phyloP scores from a whole-genome alignment of 1,140 invertebrate species.

The Drosophila littoralis region DNA sequence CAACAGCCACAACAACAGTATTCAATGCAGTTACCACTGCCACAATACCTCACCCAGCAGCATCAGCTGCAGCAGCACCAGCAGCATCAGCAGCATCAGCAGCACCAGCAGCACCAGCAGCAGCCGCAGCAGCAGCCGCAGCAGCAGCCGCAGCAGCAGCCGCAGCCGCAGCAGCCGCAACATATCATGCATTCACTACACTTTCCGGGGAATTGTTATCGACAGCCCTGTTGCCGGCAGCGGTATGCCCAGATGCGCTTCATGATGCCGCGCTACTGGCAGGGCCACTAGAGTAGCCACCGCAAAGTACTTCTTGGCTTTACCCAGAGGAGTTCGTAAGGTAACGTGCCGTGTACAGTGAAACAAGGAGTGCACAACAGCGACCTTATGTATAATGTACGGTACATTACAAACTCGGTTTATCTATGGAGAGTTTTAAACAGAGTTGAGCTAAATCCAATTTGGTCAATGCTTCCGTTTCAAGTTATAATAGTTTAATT shows the following conservation, averaged over 20 bases:
- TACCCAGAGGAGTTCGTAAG: slow-evolving; percentile 18
- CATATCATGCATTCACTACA: background rate
- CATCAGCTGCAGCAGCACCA: slow-evolving; percentile 5
- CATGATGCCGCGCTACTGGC: slow-evolving; percentile 69
- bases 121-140: slow-evolving; percentile 11
- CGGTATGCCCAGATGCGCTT: slow-evolving; percentile 64
- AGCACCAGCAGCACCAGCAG: background rate
- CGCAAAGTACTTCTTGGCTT: background rate
- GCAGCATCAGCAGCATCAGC: background rate
- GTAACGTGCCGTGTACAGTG: slow-evolving; percentile 47
- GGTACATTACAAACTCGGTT: slow-evolving; percentile 39
- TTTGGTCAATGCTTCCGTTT: slow-evolving; percentile 12
- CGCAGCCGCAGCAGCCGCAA: background rate
- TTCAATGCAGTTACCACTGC: background rate
- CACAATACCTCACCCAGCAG: slow-evolving; percentile 7
- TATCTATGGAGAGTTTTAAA: background rate
- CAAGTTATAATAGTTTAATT: background rate
- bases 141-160: slow-evolving; percentile 11
- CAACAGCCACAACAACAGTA: background rate
- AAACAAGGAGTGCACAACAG: background rate
- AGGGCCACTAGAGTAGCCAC: background rate
- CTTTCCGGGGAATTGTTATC: slow-evolving; percentile 15
- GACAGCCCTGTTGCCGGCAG: slow-evolving; percentile 40
- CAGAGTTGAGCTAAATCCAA: background rate
- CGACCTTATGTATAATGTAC: slow-evolving; percentile 27